These are phyloP conservation scores for Neria commutata DNA, from an alignment of 2,888 invertebrate genomes.

Conservation along the genomic window DNA sequence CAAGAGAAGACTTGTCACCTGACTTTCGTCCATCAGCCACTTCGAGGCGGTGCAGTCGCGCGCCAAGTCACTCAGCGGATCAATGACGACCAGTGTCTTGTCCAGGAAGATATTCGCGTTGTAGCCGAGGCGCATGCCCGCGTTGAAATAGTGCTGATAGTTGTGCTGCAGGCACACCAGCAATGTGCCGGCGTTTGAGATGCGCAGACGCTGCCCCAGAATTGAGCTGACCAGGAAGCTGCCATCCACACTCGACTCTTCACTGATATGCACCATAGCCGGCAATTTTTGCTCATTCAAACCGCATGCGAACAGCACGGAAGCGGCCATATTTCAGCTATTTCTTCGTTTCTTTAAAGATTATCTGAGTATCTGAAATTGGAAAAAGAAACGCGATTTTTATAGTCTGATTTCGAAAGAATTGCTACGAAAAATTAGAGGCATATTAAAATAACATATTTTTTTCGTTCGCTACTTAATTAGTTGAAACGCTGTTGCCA, in stretches of 20 bases:
- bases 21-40: slow-evolving; percentile 51
- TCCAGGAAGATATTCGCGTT: slow-evolving; percentile 67
- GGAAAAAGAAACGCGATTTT: no score
- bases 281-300: slow-evolving; percentile 67
- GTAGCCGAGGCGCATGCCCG: slow-evolving; percentile 76
- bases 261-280: slow-evolving; percentile 70
- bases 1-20: slow-evolving; percentile 53
- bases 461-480: no score
- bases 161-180: slow-evolving; percentile 75
- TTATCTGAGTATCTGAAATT: no score
- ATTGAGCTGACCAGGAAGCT: slow-evolving; percentile 75
- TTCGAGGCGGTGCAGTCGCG: slow-evolving; percentile 58
- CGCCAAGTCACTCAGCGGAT: slow-evolving; percentile 64
- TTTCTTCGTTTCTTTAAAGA: no score
- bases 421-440: no score
- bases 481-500: no score
- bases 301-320: slow-evolving; percentile 69
- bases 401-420: no score
- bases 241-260: slow-evolving; percentile 74
- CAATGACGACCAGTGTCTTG: slow-evolving; percentile 64
- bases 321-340: slow-evolving; percentile 74
- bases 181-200: slow-evolving; percentile 66
- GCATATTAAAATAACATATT: no score
- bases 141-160: slow-evolving; percentile 74
- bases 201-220: slow-evolving; percentile 68